phyloP scores from a whole-genome alignment of 2,888 invertebrate species.

The Tenthredo distinguenda region DNA sequence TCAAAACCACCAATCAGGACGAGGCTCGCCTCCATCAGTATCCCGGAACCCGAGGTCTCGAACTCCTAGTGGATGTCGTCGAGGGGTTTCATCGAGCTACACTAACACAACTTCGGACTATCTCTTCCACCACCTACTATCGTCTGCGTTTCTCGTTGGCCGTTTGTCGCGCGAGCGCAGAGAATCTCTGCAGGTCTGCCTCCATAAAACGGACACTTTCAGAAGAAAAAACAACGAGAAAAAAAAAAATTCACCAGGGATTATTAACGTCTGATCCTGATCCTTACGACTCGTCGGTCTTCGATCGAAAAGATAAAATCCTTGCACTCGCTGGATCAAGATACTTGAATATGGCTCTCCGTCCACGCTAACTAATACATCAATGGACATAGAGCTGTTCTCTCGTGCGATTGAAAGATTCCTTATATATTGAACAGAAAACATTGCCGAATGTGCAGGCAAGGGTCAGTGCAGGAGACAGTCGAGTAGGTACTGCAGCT shows the following conservation, averaged over 20 bases:
- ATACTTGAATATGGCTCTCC: neutral
- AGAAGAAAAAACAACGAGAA: neutral
- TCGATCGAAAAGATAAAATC: neutral
- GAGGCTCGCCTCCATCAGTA: constrained; percentile 28
- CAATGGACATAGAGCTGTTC: neutral
- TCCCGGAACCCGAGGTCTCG: neutral
- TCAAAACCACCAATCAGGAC: neutral
- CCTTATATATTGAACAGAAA: neutral
- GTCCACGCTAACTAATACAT: neutral
- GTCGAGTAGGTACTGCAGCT: constrained; percentile 75
- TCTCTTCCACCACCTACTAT: neutral
- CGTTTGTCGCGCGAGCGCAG: constrained; percentile 6
- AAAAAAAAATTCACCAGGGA: neutral
- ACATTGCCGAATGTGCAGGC: neutral
- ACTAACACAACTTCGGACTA: neutral
- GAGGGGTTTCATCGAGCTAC: constrained; percentile 3
- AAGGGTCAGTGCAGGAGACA: constrained; percentile 76
- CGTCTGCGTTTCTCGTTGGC: constrained; percentile 13
- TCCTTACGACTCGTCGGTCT: neutral
- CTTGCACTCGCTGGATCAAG: neutral
- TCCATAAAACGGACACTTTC: neutral
- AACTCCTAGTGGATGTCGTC: constrained; percentile 7
- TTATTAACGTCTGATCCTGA: neutral
- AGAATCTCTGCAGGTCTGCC: neutral
- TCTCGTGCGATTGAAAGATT: neutral